Conservation (phyloP, 2,113 vertebrate species). For the Dromas ardeola region DNA sequence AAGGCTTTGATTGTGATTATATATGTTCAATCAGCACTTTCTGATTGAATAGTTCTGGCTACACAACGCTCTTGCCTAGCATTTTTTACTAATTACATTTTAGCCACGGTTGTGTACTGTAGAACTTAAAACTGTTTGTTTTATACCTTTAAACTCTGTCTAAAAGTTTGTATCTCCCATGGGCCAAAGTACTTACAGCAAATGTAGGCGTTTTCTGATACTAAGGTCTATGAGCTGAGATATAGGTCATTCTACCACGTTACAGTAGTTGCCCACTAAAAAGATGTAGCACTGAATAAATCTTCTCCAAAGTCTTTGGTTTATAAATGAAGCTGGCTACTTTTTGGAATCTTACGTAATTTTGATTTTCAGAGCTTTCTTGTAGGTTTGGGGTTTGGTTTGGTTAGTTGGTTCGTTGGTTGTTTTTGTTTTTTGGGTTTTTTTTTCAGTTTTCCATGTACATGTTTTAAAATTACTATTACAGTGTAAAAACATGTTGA, state of each 20-base stretch:
- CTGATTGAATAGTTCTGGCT: slow-evolving; percentile 80
- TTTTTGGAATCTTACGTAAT: neutral
- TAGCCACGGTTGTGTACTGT: slow-evolving; percentile 56
- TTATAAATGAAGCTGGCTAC: neutral
- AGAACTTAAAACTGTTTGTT: slow-evolving; percentile 59
- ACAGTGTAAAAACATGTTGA: neutral
- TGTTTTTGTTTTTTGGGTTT: too few relatives aligned
- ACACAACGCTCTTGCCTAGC: slow-evolving; percentile 68
- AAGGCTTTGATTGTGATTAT: slow-evolving; percentile 84
- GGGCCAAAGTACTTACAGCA: neutral
- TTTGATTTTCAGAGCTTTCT: neutral
- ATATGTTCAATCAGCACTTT: slow-evolving; percentile 85
- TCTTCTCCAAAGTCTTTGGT: neutral
- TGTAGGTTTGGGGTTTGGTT: neutral
- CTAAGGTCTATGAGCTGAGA: neutral
- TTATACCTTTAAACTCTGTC: slow-evolving; percentile 59
- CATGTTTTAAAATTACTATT: neutral
- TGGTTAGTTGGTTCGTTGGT: neutral
- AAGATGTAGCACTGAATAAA: neutral
- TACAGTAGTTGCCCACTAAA: neutral
- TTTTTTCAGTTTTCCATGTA: neutral
- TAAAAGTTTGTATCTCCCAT: slow-evolving; percentile 15
- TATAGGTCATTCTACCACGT: neutral
- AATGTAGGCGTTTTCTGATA: neutral
- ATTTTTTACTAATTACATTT: slow-evolving; percentile 84